Conservation (phyloP, 2,113 vertebrate species). For the Blennius ocellaris region DNA sequence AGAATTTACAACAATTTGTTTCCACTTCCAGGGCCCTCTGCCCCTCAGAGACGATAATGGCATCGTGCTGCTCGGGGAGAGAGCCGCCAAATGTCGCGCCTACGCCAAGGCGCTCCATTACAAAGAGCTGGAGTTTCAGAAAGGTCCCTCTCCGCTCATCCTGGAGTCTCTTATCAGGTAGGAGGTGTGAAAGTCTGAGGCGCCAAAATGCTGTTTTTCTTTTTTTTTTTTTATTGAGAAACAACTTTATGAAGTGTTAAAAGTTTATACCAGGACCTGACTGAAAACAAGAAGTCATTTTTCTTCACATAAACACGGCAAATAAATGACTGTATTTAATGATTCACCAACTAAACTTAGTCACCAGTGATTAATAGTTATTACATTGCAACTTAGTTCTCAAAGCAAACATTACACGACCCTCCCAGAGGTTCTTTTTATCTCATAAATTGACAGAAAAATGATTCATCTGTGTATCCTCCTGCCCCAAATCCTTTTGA, state of each 20-base stretch:
- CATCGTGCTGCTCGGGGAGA: conserved; percentile 94
- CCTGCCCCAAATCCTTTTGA: conserved; percentile 46
- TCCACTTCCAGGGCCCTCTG: conserved; percentile 88
- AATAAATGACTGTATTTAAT: background rate
- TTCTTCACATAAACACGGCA: background rate
- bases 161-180: conserved; percentile 99
- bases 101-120: conserved; percentile 99
- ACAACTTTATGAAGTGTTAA: background rate
- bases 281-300: background rate
- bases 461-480: conserved; percentile 37
- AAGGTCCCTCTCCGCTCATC: conserved; percentile 93
- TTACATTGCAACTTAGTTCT: conserved; percentile 13
- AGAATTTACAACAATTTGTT: conserved; percentile 6
- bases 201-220: background rate
- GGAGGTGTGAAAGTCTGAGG: conserved; percentile 46
- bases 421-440: conserved; percentile 18
- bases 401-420: conserved; percentile 33
- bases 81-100: conserved; percentile 96
- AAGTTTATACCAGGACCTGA: background rate
- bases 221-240: conserved; percentile 12
- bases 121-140: conserved; percentile 99
- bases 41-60: conserved; percentile 97
- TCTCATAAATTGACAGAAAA: conserved; percentile 35
- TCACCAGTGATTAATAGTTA: conserved; percentile 16
- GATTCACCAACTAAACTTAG: background rate